Evolutionary conservation across 2,797 vertebrate genomes (phyloP).

Genomic region (Sebastes kiyomatsui): DNA sequence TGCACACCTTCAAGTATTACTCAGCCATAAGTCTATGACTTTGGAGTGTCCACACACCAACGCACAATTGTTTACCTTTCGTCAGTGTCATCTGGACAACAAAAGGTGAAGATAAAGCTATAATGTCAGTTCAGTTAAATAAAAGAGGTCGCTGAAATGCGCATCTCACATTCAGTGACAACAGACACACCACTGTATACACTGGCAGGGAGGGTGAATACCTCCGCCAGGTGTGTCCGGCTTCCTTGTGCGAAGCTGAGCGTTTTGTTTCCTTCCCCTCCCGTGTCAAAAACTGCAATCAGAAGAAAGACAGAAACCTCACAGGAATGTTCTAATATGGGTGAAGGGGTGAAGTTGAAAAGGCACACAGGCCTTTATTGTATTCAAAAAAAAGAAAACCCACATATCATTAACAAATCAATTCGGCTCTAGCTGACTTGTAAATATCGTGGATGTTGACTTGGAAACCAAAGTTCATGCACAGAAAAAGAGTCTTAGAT

Average conservation of each 20-base stretch:
- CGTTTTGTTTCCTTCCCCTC: constrained; percentile 1
- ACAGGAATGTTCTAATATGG: constrained; percentile 18
- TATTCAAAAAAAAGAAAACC: constrained; percentile 9
- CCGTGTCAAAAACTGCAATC: background rate
- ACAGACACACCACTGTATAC: constrained; percentile 12
- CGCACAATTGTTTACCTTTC: background rate
- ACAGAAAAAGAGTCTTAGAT: constrained; percentile 29
- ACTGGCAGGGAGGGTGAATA: constrained; percentile 44
- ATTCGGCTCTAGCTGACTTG: constrained; percentile 19
- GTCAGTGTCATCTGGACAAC: background rate
- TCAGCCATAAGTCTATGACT: background rate
- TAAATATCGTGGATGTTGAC: constrained; percentile 55
- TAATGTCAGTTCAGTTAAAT: constrained; percentile 2
- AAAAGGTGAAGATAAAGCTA: background rate
- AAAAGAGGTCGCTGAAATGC: constrained; percentile 6
- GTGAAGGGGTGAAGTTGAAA: background rate
- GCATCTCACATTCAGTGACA: background rate
- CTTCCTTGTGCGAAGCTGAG: background rate
- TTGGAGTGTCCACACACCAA: background rate
- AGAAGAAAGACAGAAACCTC: constrained; percentile 11
- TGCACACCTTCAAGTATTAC: constrained; percentile 34
- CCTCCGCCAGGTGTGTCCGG: constrained; percentile 63
- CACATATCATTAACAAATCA: constrained; percentile 28
- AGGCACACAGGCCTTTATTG: constrained; percentile 19
- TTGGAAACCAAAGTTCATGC: constrained; percentile 45